Evolutionary conservation across 2,888 invertebrate genomes (phyloP), one percentile per base, ranked within the genome.

Genomic region (Scotopteryx bipunctaria): DNA sequence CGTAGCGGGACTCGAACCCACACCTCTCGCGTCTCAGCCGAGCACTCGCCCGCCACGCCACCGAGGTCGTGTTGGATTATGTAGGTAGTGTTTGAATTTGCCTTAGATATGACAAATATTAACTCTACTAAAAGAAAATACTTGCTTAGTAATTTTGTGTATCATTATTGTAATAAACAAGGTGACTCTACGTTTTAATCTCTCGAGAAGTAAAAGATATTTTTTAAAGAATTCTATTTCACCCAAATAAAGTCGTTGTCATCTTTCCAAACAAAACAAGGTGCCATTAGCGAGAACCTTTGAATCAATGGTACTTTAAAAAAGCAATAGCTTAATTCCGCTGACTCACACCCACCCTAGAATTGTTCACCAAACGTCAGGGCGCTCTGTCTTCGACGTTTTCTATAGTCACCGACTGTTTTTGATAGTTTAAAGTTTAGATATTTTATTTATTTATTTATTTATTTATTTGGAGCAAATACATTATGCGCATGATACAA

Each of bases 261-360:
- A 83, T 84, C 76, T 68, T 77, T 76, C 73, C 73, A 74, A 78
- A 81, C 79, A 85, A 84, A 80, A 81, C 75, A 75, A 77, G 74
- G 75, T 73, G 76, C 85, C 82, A 87, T 88, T 85, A 88, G 81
- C 78, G 72, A 76, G 74, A 76, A 78, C 70, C 70, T 78, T 79
- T 73, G 81, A 83, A 81, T 85, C 81, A 80, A 83, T 81, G 81
- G 78, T 75, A 78, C 76, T 80, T 76, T 74, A 73, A 83, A 81
- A 81, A 81, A 74, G 76, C 78, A 79, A 79, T 76, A 75, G 71
- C 66, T 69, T 72, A 70, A 81, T 82, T 82, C 75, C 51, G 86
- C 84, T 85, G 86, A 87, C 69, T 88, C 88, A 88, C 72, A 71
- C 65, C 71, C 73, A 75, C 81, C 82, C 81, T 80, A 58, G 65